Percentiles rank a stretch among this genome's conserved stretches.
Evolutionary conservation across 2,113 vertebrate genomes (phyloP).

Genomic region (Paramormyrops kingsleyae): DNA sequence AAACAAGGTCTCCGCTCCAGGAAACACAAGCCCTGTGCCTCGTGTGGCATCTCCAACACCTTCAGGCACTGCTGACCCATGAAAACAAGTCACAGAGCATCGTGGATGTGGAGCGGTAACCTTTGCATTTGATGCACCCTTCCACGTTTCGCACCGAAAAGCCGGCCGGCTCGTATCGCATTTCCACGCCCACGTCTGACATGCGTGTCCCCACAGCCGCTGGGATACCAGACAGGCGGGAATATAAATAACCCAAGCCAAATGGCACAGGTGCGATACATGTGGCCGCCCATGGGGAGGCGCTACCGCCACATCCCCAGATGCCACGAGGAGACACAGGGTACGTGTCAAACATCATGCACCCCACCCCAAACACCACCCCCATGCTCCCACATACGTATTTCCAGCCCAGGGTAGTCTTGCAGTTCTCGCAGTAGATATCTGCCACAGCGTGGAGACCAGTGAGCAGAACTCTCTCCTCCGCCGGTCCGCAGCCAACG

Average conservation of each 20-base stretch:
- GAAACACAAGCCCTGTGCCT: background rate
- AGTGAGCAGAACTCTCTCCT: conserved; percentile 90
- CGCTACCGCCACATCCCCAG: background rate
- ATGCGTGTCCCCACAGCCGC: conserved; percentile 19
- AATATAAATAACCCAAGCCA: conserved; percentile 51
- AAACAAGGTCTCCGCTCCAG: background rate
- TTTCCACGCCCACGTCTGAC: background rate
- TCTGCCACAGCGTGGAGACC: conserved; percentile 94
- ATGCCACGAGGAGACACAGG: background rate
- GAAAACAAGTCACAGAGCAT: background rate
- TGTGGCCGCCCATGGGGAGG: background rate
- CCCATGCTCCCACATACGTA: conserved; percentile 69
- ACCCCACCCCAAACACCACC: background rate
- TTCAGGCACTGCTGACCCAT: background rate
- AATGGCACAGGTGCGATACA: conserved; percentile 30
- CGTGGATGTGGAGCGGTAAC: background rate
- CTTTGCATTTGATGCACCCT: background rate
- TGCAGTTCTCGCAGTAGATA: conserved; percentile 99
- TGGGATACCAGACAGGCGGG: conserved; percentile 36
- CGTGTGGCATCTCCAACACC: background rate
- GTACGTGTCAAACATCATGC: background rate
- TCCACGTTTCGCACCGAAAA: background rate
- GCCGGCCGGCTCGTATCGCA: background rate
- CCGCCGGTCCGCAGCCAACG: conserved; percentile 93
- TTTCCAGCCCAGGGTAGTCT: conserved; percentile 99